phyloP scores from a whole-genome alignment of 2,797 vertebrate species.

The Pampus argenteus region DNA sequence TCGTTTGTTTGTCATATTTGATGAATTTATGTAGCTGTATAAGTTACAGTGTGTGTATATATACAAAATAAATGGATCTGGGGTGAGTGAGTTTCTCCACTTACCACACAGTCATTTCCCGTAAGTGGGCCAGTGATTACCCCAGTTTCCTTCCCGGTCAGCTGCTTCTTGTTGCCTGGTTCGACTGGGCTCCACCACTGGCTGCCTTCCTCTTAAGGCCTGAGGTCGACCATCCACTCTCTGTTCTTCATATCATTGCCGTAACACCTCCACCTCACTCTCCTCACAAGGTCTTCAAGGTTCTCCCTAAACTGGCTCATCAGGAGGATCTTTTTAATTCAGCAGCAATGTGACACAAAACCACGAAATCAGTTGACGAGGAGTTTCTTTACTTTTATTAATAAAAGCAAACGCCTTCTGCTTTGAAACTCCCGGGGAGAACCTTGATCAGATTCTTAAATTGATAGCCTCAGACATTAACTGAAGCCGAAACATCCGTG shows the following conservation, averaged over 20 bases:
- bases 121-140: constrained; percentile 55
- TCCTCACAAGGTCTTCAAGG: constrained; percentile 50
- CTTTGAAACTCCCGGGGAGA: constrained; percentile 57
- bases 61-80: constrained; percentile 3
- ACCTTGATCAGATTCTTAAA: constrained; percentile 49
- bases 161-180: constrained; percentile 24
- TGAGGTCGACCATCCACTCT: constrained; percentile 38
- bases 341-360: not conserved
- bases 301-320: constrained; percentile 63
- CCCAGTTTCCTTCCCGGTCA: constrained; percentile 42
- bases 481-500: constrained; percentile 31
- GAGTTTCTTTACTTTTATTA: not conserved
- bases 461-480: constrained; percentile 14
- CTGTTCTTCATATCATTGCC: constrained; percentile 43
- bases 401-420: not conserved
- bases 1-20: not conserved
- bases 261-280: constrained; percentile 56
- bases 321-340: constrained; percentile 6
- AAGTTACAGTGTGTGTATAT: not conserved
- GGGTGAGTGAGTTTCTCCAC: constrained; percentile 21
- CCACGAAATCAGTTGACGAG: constrained; percentile 16
- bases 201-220: constrained; percentile 19
- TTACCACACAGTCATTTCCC: constrained; percentile 22
- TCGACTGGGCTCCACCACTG: constrained; percentile 35
- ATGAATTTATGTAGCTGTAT: not conserved